phyloP scores from a whole-genome alignment of 2,797 vertebrate species.

The Epinephelus coioides region DNA sequence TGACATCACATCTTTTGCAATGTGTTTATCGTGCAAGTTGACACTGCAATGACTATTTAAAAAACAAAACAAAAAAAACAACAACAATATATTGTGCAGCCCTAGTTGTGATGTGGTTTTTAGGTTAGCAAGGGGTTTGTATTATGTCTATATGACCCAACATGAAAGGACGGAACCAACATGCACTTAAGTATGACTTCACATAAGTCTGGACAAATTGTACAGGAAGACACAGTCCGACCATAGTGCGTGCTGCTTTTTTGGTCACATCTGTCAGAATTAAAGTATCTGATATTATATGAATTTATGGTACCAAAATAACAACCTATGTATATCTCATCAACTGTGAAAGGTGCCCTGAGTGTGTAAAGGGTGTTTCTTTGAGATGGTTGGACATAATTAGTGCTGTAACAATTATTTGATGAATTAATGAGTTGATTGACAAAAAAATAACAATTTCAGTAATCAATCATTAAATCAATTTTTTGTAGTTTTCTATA shows the following conservation, averaged over 20 bases:
- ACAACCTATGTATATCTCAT: not conserved
- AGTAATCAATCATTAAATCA: too few species aligned
- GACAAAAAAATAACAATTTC: too few species aligned
- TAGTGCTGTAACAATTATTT: not conserved
- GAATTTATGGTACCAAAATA: not conserved
- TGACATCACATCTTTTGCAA: too few species aligned
- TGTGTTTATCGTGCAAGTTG: too few species aligned
- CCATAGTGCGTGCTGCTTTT: not conserved
- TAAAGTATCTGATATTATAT: not conserved
- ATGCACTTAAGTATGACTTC: slow-evolving; percentile 38
- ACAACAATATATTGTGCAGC: too few species aligned
- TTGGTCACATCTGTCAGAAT: not conserved
- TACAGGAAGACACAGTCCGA: not conserved
- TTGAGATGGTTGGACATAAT: not conserved
- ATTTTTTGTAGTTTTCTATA: too few species aligned
- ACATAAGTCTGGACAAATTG: slow-evolving; percentile 18
- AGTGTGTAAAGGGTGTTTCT: not conserved
- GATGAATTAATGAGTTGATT: too few species aligned
- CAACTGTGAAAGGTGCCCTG: not conserved
- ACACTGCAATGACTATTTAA: too few species aligned
- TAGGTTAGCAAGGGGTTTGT: slow-evolving; percentile 13
- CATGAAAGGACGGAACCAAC: slow-evolving; percentile 35
- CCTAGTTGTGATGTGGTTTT: slow-evolving; percentile 9
- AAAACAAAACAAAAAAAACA: too few species aligned
- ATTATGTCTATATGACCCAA: slow-evolving; percentile 40